Conservation (phyloP, 30 jellyfish, hydroid and myxozoan species). For the Nemopilema nomurai region DNA sequence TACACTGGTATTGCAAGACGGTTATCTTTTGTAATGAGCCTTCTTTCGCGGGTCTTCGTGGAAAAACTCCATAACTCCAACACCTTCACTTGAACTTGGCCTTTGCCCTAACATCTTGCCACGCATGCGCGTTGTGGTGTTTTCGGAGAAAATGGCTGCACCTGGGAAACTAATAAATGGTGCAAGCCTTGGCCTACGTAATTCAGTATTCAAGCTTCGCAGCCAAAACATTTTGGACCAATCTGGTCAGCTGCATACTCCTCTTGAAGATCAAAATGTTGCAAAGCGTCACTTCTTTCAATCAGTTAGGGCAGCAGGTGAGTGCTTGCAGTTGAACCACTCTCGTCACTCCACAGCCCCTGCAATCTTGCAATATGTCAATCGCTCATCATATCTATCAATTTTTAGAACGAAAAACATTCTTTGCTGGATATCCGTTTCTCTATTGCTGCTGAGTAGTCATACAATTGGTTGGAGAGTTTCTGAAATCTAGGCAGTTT, state of each 20-base stretch:
- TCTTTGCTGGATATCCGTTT: no score
- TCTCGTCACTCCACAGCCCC: neutral
- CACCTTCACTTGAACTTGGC: no score
- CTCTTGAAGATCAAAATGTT: neutral
- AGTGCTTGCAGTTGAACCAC: neutral
- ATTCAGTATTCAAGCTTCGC: neutral
- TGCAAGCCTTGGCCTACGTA: neutral
- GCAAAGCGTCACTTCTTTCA: conserved; percentile 26
- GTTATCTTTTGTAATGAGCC: no score
- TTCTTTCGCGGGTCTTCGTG: no score
- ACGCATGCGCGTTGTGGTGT: neutral
- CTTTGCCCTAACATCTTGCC: neutral
- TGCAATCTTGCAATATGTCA: no score
- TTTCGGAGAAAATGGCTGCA: neutral
- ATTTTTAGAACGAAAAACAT: no score
- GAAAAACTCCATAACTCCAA: no score
- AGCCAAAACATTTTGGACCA: neutral
- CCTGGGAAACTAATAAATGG: neutral
- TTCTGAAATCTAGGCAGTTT: no score
- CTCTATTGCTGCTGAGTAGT: no score
- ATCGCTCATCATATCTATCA: no score
- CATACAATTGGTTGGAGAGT: no score
- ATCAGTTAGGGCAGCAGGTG: conserved; percentile 41
- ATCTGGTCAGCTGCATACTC: neutral
- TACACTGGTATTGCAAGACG: no score